Evolutionary conservation across 2,113 vertebrate genomes (phyloP).

Genomic region (Theristicus caerulescens): DNA sequence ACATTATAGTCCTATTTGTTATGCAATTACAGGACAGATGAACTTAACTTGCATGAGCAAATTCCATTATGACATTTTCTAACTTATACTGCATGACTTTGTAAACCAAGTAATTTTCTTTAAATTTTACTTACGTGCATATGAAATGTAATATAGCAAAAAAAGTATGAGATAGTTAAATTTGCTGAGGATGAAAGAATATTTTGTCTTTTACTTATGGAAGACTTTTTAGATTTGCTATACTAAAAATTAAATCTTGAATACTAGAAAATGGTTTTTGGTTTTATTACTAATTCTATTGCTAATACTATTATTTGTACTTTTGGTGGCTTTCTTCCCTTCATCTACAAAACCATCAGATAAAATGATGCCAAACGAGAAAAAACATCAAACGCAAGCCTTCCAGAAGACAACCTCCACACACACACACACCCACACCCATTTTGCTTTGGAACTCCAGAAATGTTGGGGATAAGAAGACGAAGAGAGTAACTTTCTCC

Average conservation of each 20-base stretch:
- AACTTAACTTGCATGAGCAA: not conserved
- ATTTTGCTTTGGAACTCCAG: not conserved
- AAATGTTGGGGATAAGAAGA: not conserved
- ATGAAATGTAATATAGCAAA: not conserved
- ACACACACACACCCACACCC: too few relatives aligned
- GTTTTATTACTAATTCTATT: not conserved
- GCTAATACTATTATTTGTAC: not conserved
- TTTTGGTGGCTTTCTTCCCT: fast-evolving
- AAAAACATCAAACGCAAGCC: not conserved
- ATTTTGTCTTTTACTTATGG: not conserved
- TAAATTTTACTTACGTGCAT: not conserved
- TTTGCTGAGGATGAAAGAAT: not conserved
- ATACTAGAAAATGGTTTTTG: fast-evolving
- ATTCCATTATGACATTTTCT: not conserved
- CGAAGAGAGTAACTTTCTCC: not conserved
- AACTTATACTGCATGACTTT: not conserved
- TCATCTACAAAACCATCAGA: not conserved
- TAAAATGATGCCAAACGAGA: not conserved
- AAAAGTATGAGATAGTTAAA: not conserved
- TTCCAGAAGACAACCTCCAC: not conserved
- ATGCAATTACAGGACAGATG: not conserved
- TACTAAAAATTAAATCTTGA: not conserved
- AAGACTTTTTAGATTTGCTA: not conserved
- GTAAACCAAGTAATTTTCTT: not conserved
- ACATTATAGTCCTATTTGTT: not conserved